These are phyloP conservation scores for Scaptomyza cyrtandrae DNA, from an alignment of 2,888 invertebrate genomes.

Conservation along the genomic window DNA sequence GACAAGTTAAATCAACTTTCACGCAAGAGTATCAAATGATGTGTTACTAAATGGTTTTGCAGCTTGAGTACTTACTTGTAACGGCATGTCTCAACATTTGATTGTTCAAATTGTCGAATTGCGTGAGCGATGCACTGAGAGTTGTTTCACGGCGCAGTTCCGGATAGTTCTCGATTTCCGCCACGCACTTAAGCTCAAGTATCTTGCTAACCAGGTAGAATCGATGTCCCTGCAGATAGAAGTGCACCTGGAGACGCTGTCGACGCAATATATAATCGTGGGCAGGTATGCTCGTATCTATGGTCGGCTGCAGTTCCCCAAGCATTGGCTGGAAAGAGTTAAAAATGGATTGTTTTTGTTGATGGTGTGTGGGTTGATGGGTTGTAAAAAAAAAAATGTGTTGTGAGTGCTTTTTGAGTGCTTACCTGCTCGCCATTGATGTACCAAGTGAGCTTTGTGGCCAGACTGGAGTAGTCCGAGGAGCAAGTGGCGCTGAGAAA, in stretches of 20 bases:
- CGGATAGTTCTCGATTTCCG: constrained; percentile 84
- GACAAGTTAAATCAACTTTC: no score
- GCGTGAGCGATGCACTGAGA: constrained; percentile 80
- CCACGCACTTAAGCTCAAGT: constrained; percentile 83
- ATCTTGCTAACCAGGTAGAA: constrained; percentile 80
- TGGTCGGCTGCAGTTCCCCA: constrained; percentile 82
- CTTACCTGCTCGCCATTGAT: constrained; percentile 84
- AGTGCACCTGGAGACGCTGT: constrained; percentile 83
- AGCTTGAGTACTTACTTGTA: constrained; percentile 61
- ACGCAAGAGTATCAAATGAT: no score
- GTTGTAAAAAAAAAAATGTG: background rate
- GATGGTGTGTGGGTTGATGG: background rate
- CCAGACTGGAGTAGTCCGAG: constrained; percentile 84
- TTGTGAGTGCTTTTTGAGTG: constrained; percentile 1
- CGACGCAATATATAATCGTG: constrained; percentile 83
- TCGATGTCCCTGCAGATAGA: constrained; percentile 83
- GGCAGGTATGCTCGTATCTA: constrained; percentile 82
- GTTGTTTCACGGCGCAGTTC: constrained; percentile 81
- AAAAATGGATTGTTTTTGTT: background rate
- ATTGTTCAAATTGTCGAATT: constrained; percentile 83
- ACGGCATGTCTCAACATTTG: constrained; percentile 83
- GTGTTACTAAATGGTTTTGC: no score
- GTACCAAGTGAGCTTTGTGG: constrained; percentile 84
- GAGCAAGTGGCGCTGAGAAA: constrained; percentile 84
- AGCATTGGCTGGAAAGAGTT: constrained; percentile 74